Percentiles rank a stretch among this genome's conserved stretches.
phyloP scores from a whole-genome alignment of 2,113 vertebrate genomes.

The Phaethornis superciliosus region DNA sequence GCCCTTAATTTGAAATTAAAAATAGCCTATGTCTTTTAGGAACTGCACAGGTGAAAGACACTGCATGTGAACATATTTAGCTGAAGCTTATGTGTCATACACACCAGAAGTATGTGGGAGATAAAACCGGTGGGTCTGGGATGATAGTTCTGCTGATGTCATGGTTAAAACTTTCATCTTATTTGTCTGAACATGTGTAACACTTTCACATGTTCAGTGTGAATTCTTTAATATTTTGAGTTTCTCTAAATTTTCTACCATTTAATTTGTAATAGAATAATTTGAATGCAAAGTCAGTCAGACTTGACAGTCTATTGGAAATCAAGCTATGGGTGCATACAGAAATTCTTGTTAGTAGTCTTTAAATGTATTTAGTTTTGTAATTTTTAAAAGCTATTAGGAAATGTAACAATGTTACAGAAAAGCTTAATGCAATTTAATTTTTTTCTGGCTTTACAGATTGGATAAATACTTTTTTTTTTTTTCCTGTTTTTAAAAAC shows the following conservation, averaged over 20 bases:
- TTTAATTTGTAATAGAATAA: slow-evolving; percentile 31
- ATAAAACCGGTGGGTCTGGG: neutral
- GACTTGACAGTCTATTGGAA: neutral
- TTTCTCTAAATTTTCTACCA: neutral
- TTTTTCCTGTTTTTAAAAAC: neutral
- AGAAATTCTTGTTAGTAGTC: slow-evolving; percentile 43
- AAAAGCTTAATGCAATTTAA: slow-evolving; percentile 14
- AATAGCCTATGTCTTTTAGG: neutral
- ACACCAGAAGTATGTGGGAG: neutral
- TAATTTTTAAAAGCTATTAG: slow-evolving; percentile 11
- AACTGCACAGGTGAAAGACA: neutral
- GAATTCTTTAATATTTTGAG: neutral
- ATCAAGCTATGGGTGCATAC: slow-evolving; percentile 40
- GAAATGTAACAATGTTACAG: slow-evolving; percentile 31
- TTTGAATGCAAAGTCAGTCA: slow-evolving; percentile 44
- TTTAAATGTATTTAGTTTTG: slow-evolving; percentile 28
- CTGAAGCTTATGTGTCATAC: neutral
- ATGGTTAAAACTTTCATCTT: neutral
- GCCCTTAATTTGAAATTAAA: neutral
- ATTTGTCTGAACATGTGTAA: neutral
- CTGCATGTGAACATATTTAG: neutral
- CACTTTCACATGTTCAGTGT: neutral
- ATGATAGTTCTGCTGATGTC: neutral
- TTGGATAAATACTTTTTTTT: neutral
- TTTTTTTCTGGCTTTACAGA: neutral